Percentiles rank a stretch among this genome's conserved stretches.
phyloP scores from a whole-genome alignment of 2,888 invertebrate species.

The Chalcis sispes region DNA sequence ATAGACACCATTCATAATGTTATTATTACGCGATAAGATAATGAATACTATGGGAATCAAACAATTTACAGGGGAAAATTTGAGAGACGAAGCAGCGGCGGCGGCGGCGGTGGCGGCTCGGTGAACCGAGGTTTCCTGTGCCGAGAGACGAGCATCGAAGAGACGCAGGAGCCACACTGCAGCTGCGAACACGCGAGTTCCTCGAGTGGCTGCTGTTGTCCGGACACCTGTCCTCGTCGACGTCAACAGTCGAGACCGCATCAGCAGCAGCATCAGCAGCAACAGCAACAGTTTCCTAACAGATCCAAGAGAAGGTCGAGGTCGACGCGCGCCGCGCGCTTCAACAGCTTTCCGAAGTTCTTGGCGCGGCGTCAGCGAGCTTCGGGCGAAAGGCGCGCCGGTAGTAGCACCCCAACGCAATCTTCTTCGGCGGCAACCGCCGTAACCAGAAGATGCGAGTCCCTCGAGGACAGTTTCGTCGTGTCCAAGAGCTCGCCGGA shows the following conservation, averaged over 20 bases:
- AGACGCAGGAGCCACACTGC: constrained; percentile 1
- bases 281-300: neutral
- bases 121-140: constrained; percentile 36
- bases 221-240: neutral
- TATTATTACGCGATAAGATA: neutral
- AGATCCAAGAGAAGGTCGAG: constrained; percentile 1
- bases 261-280: neutral
- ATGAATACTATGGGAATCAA: neutral
- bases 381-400: too few relatives aligned
- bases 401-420: too few relatives aligned
- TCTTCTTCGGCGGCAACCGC: neutral
- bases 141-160: constrained; percentile 23
- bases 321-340: constrained; percentile 21
- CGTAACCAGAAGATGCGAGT: neutral
- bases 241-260: neutral
- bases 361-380: constrained; percentile 35
- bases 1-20: too few relatives aligned
- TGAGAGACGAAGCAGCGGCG: constrained; percentile 32
- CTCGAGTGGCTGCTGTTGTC: constrained; percentile 11
- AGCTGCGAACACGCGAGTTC: constrained; percentile 6
- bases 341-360: constrained; percentile 52
- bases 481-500: constrained; percentile 56
- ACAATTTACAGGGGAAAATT: constrained; percentile 30
- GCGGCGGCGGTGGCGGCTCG: neutral
- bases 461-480: constrained; percentile 5